Base-by-base conservation (phyloP, 2,113 vertebrate species). In the Trematomus loennbergii region DNA sequence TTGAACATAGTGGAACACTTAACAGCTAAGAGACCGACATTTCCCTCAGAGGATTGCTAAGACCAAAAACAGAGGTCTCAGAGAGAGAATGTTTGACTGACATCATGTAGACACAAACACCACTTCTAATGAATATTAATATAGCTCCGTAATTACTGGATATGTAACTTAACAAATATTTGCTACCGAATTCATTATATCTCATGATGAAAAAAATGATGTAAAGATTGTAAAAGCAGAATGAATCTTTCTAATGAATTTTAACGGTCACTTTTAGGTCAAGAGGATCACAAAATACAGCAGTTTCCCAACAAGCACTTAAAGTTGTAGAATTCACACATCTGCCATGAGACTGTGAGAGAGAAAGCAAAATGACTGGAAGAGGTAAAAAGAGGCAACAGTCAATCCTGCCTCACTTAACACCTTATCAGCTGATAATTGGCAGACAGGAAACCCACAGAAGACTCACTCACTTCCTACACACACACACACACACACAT, bases 381-480 rank as follows among this genome's bases (percentile, higher is more conserved):
- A 66, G 52, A 75, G 22, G 9, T 64, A 13, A 69, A 73, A 65
- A 60, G 46, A 61, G 10, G 46, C 61, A 68, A 16, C 16, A 67
- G 60, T n/a, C 58, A 87, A 73, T 78, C 43, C 77, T 25, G 20
- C 20, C 55, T 55, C 73, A 75, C 63, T 9, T 52, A 58, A 72
- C 63, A 63, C 64, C 40, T 67, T 65, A 59, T 68, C 80, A 59
- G 43, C 54, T 57, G 9, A 36, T n/a, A n/a, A n/a, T 46, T 12
- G 29, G 65, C 69, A 82, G 78, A 81, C 76, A 87, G 89, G 80
- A 87, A 91, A 79, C 43, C 79, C 75, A 72, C 25, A 81, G 46
- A 65, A 78, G 72, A 82, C 83, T 88, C n/a, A 82, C 83, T 88
- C n/a, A 78, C 82, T 88, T 87, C 84, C 73, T 64, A 0, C 55